These are phyloP conservation scores for Esox lucius DNA, from an alignment of 2,797 vertebrate species.

Conservation along the genomic window DNA sequence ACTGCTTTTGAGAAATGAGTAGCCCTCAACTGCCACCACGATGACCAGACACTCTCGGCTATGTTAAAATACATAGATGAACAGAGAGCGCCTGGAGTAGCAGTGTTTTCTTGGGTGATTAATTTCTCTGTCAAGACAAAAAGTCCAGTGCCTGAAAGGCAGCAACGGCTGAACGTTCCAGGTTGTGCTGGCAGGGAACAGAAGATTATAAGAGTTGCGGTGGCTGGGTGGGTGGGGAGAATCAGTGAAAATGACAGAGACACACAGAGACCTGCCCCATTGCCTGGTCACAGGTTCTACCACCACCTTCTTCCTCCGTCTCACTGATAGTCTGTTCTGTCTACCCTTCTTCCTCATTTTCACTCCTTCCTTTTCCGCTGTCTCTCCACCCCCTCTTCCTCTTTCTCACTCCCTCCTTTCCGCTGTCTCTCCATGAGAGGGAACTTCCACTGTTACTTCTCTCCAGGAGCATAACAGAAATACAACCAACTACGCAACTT, in stretches of 20 bases:
- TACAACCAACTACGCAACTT: conserved; percentile 38
- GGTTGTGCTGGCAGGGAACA: too few species aligned
- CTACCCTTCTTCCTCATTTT: conserved; percentile 54
- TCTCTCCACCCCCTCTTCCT: conserved; percentile 46
- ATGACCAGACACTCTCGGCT: too few species aligned
- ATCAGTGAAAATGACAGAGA: not conserved
- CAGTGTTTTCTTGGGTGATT: too few species aligned
- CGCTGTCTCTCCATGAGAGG: conserved; percentile 62
- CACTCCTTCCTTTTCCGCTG: conserved; percentile 45
- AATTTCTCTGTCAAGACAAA: too few species aligned
- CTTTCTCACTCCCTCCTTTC: conserved; percentile 16
- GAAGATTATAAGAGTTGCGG: conserved; percentile 69
- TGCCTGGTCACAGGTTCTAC: conserved; percentile 16
- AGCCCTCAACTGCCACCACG: too few species aligned
- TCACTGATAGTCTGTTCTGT: conserved; percentile 29
- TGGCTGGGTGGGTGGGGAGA: too few species aligned
- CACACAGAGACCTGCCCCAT: conserved; percentile 35
- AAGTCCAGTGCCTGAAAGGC: too few species aligned
- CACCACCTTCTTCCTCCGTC: conserved; percentile 14
- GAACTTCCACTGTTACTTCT: conserved; percentile 66
- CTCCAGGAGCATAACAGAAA: conserved; percentile 75
- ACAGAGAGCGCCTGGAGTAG: too few species aligned
- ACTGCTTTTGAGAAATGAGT: too few species aligned
- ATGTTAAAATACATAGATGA: too few species aligned
- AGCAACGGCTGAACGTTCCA: too few species aligned